Percentiles rank a stretch among this genome's conserved stretches.
Evolutionary conservation across 2,888 invertebrate species (phyloP).

Genomic region (Drosophila kuntzei): DNA sequence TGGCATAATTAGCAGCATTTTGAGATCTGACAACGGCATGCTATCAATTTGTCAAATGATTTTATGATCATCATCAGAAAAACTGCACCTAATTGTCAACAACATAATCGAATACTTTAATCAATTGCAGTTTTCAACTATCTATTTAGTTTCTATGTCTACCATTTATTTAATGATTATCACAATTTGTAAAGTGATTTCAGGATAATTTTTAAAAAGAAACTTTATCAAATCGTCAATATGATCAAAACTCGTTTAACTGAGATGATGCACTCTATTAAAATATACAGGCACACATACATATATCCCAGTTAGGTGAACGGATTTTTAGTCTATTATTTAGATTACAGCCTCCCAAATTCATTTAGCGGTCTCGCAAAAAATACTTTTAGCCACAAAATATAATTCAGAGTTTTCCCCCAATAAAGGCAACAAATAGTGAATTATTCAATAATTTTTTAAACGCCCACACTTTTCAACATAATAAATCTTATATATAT

Average conservation of each 20-base stretch:
- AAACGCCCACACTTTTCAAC: no score
- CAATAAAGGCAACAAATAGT: no score
- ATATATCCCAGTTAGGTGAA: no score
- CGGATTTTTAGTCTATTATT: no score
- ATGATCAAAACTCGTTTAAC: background rate
- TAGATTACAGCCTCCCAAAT: no score
- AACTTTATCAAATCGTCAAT: constrained; percentile 5
- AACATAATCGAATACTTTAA: constrained; percentile 2
- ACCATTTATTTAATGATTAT: background rate
- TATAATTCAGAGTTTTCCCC: no score
- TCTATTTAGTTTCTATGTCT: background rate
- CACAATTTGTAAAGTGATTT: background rate
- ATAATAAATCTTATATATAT: no score
- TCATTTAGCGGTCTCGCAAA: background rate
- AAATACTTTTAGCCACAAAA: no score
- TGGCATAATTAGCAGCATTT: constrained; percentile 66
- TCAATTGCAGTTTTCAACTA: background rate
- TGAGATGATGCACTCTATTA: background rate
- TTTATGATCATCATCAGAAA: constrained; percentile 41
- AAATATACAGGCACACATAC: no score
- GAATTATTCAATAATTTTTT: no score
- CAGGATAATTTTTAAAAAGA: background rate
- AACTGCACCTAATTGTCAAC: constrained; percentile 25
- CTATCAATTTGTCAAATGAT: constrained; percentile 67
- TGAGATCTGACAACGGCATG: constrained; percentile 44